Evolutionary conservation across 2,113 vertebrate species (phyloP).

Genomic region (Mastomys natalensis): DNA sequence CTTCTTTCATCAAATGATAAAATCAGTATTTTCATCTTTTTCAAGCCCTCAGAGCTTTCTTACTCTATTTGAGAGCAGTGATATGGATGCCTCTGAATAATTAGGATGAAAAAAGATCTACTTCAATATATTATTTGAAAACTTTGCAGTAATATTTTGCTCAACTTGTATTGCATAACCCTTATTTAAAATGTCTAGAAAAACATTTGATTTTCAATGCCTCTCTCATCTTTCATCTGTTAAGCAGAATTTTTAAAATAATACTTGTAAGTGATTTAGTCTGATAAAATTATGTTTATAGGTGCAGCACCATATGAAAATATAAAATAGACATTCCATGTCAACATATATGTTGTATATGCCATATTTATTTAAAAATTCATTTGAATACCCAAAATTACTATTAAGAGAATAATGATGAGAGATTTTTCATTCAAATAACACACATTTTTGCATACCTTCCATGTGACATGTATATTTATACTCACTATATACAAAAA

Average conservation of each 20-base stretch:
- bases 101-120: background rate
- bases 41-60: background rate
- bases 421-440: background rate
- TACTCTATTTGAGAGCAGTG: background rate
- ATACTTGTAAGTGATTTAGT: background rate
- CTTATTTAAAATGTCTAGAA: background rate
- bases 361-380: background rate
- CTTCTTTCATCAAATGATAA: conserved; percentile 54
- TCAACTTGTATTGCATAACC: background rate
- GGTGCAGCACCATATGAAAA: rapidly evolving
- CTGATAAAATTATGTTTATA: background rate
- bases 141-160: background rate
- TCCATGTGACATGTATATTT: background rate
- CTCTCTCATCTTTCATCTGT: background rate
- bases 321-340: background rate
- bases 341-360: background rate
- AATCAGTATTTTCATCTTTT: conserved; percentile 28
- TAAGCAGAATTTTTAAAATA: background rate
- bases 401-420: background rate
- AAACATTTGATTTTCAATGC: background rate
- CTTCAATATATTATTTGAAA: conserved; percentile 8
- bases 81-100: background rate
- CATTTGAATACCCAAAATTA: background rate
- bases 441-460: background rate
- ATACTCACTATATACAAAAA: background rate